phyloP scores from a whole-genome alignment of 2,113 vertebrate genomes.

The Pycnonotus jocosus region DNA sequence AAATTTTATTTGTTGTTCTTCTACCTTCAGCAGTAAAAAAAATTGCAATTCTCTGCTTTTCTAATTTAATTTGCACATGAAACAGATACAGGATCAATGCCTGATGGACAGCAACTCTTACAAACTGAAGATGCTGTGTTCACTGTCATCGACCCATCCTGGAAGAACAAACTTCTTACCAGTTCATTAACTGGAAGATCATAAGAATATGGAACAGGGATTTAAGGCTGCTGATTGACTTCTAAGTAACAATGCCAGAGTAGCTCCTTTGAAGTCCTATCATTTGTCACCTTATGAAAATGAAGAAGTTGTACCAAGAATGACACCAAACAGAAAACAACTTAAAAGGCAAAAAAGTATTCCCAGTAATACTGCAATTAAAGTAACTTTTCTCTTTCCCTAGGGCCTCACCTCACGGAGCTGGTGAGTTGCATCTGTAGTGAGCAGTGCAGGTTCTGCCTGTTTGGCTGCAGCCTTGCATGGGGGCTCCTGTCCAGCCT shows the following conservation, averaged over 20 bases:
- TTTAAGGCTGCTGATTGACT: neutral
- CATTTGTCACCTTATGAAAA: neutral
- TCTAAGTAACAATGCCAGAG: neutral
- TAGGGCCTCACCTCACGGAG: slow-evolving; percentile 78
- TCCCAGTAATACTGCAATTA: neutral
- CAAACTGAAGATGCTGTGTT: neutral
- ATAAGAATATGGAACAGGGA: neutral
- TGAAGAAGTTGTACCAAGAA: neutral
- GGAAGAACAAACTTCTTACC: neutral
- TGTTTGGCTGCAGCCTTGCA: slow-evolving; percentile 84
- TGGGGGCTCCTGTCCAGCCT: slow-evolving; percentile 74
- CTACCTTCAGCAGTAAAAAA: neutral
- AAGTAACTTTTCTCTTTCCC: neutral
- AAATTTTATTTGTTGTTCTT: neutral
- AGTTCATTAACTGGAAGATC: neutral
- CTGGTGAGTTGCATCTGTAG: slow-evolving; percentile 77
- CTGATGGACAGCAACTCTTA: neutral
- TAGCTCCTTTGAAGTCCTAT: neutral
- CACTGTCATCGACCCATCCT: neutral
- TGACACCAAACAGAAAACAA: neutral
- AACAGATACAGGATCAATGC: neutral
- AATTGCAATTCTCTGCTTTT: neutral
- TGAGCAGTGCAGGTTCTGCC: slow-evolving; percentile 73
- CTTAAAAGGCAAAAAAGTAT: neutral
- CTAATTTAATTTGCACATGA: neutral